These are phyloP conservation scores for Byasa hedistus DNA, from an alignment of 2,888 invertebrate species.

Conservation along the genomic window DNA sequence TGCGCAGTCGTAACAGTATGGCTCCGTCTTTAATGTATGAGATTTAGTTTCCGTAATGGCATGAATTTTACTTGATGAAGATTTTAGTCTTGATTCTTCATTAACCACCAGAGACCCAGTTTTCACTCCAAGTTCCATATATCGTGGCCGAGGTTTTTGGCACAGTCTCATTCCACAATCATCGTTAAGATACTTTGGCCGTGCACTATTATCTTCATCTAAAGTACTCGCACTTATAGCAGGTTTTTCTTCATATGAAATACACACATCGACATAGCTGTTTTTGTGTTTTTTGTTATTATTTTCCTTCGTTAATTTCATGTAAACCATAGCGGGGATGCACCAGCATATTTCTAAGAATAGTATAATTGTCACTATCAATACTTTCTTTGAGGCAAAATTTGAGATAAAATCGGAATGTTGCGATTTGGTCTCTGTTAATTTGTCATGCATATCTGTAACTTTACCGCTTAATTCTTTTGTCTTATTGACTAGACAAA, in stretches of 20 bases:
- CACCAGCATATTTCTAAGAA: conserved; percentile 63
- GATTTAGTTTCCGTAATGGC: background rate
- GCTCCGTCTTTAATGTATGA: background rate
- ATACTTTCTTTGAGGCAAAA: conserved; percentile 48
- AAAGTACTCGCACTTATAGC: conserved; percentile 4
- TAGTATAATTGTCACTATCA: conserved; percentile 51
- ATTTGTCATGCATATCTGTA: conserved; percentile 23
- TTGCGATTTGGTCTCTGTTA: background rate
- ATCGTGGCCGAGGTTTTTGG: conserved; percentile 33
- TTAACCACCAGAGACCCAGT: conserved; percentile 15
- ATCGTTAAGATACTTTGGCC: conserved; percentile 9
- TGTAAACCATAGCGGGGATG: conserved; percentile 42
- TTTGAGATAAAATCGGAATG: conserved; percentile 37
- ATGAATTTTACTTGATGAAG: conserved; percentile 20
- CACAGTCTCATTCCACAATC: conserved; percentile 32
- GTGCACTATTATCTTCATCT: conserved; percentile 1
- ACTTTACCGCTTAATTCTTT: conserved; percentile 34
- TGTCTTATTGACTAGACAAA: conserved; percentile 56
- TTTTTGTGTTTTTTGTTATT: conserved; percentile 13
- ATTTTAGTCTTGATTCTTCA: conserved; percentile 16
- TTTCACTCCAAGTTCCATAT: conserved; percentile 32
- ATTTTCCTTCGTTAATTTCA: conserved; percentile 34
- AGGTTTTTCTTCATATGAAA: conserved; percentile 19
- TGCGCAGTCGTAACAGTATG: conserved; percentile 16
- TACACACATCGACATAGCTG: conserved; percentile 8